phyloP scores from a whole-genome alignment of 1,140 invertebrate species.

The Diplogasteroides magnus region DNA sequence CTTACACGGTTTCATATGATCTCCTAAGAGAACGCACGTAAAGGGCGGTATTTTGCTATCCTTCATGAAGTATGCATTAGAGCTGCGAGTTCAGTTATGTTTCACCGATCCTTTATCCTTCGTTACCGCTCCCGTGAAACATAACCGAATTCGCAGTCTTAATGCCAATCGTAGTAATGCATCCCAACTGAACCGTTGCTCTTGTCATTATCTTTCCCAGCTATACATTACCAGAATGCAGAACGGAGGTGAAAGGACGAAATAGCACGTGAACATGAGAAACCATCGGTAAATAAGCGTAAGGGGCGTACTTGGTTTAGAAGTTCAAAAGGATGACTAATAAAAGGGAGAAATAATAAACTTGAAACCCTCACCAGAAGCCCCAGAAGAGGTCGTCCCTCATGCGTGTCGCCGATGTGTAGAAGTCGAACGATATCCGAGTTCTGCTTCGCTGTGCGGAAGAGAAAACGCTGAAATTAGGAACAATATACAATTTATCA shows the following conservation, averaged over 20 bases:
- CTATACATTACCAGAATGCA: neutral
- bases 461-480: neutral
- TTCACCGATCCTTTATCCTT: too few relatives aligned
- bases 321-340: slow-evolving; percentile 27
- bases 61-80: too few relatives aligned
- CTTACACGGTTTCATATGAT: too few relatives aligned
- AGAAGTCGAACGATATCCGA: slow-evolving; percentile 38
- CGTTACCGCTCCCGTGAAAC: too few relatives aligned
- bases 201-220: neutral
- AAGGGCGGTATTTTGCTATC: too few relatives aligned
- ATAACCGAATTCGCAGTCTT: too few relatives aligned
- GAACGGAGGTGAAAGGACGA: slow-evolving; percentile 1
- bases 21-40: too few relatives aligned
- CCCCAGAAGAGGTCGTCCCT: slow-evolving; percentile 38
- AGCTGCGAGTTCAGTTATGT: too few relatives aligned
- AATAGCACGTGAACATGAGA: neutral
- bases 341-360: slow-evolving; percentile 3
- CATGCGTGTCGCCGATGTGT: slow-evolving; percentile 34
- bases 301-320: neutral
- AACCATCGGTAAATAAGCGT: neutral
- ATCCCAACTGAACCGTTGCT: neutral
- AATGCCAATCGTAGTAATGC: too few relatives aligned
- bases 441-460: slow-evolving; percentile 34
- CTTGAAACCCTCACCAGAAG: slow-evolving; percentile 32
- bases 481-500: neutral